These are phyloP conservation scores for Pterostichus niger DNA, from an alignment of 2,888 invertebrate species.

Conservation along the genomic window DNA sequence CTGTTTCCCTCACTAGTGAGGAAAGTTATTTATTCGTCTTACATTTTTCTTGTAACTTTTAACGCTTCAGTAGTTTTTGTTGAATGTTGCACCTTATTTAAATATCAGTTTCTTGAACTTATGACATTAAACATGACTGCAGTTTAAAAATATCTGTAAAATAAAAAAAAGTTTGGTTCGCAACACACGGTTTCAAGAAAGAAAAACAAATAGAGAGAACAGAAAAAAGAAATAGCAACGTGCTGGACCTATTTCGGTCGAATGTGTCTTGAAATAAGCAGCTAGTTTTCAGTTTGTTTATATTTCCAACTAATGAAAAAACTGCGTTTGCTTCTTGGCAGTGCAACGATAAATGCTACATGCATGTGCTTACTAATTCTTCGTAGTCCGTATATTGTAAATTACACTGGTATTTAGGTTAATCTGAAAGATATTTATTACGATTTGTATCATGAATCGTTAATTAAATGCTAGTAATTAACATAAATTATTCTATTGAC, in stretches of 20 bases:
- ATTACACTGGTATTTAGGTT: constrained; percentile 33
- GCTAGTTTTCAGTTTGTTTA: constrained; percentile 42
- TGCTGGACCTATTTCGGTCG: constrained; percentile 43
- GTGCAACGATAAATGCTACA: background rate
- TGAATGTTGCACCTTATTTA: constrained; percentile 10
- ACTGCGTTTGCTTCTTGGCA: background rate
- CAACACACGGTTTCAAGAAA: constrained; percentile 45
- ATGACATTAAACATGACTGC: constrained; percentile 25
- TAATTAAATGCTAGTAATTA: background rate
- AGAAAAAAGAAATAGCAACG: constrained; percentile 43
- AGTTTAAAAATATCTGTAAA: constrained; percentile 38
- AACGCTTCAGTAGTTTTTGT: background rate
- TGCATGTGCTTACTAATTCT: background rate
- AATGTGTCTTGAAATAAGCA: constrained; percentile 13
- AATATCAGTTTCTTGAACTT: constrained; percentile 41
- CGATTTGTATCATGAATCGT: constrained; percentile 1
- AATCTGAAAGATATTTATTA: constrained; percentile 31
- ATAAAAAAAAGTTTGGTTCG: constrained; percentile 30
- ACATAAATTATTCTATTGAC: no score
- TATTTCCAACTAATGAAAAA: constrained; percentile 24
- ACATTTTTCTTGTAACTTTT: no score
- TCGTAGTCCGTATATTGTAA: background rate
- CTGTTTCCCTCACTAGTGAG: no score
- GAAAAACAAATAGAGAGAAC: constrained; percentile 41
- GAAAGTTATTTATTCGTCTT: no score